phyloP scores from a whole-genome alignment of 2,797 vertebrate genomes.

The Chiloscyllium punctatum region DNA sequence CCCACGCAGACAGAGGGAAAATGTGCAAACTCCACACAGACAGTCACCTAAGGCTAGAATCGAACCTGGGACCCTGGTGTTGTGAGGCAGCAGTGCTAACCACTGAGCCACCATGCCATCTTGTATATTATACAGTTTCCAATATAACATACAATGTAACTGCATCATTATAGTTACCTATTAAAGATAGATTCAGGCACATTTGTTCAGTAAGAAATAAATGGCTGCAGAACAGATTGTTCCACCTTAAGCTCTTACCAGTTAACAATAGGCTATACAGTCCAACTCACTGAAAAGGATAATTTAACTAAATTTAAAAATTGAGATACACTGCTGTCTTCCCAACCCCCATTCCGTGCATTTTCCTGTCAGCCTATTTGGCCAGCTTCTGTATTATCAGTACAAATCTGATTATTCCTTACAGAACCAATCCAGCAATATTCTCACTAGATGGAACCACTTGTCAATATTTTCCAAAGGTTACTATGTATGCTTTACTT shows the following conservation, averaged over 20 bases:
- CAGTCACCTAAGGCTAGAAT: too few species aligned
- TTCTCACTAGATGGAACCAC: background rate
- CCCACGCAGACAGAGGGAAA: too few species aligned
- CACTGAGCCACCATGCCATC: too few species aligned
- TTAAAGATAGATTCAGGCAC: background rate
- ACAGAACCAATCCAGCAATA: constrained; percentile 17
- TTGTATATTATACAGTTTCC: too few species aligned
- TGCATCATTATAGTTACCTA: background rate
- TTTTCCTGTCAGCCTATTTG: constrained; percentile 11
- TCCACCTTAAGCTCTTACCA: background rate
- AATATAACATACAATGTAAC: background rate
- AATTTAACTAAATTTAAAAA: constrained; percentile 28
- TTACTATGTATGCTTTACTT: background rate
- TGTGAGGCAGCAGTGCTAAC: too few species aligned
- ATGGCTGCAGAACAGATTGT: background rate
- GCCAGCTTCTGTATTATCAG: background rate
- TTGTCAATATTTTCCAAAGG: constrained; percentile 25
- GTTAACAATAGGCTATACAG: background rate
- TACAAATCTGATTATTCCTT: constrained; percentile 35
- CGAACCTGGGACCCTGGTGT: too few species aligned
- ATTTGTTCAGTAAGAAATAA: background rate
- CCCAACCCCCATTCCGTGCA: constrained; percentile 13
- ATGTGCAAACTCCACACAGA: too few species aligned
- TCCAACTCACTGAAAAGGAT: background rate
- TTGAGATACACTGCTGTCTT: background rate